Evolutionary conservation across 2,113 vertebrate species (phyloP).

Genomic region (Nanorana parkeri): DNA sequence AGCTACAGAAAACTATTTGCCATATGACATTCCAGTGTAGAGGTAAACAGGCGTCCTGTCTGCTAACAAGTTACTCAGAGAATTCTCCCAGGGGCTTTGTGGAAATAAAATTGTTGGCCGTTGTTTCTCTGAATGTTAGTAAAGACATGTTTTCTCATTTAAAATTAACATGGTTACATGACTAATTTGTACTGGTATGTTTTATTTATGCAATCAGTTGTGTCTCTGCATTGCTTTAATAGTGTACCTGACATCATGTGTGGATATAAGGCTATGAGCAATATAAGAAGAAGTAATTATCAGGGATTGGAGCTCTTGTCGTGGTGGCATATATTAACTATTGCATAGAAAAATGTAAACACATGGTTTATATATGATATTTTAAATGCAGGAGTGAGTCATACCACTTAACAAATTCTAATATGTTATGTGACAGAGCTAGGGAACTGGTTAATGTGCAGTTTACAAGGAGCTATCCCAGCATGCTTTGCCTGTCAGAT

Average conservation of each 20-base stretch:
- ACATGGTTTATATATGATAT: too few relatives aligned
- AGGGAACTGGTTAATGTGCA: too few relatives aligned
- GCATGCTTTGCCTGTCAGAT: too few relatives aligned
- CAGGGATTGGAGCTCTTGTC: neutral
- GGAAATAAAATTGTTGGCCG: conserved; percentile 16
- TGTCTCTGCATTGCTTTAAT: conserved; percentile 14
- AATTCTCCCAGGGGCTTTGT: conserved; percentile 16
- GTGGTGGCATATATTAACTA: too few relatives aligned
- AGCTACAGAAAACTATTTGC: too few relatives aligned
- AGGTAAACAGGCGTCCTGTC: too few relatives aligned
- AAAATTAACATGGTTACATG: neutral
- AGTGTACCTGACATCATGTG: conserved; percentile 7
- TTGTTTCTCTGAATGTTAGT: conserved; percentile 30
- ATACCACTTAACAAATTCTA: too few relatives aligned
- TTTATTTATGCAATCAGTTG: conserved; percentile 41
- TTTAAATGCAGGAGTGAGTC: too few relatives aligned
- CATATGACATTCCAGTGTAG: too few relatives aligned
- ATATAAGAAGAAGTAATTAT: conserved; percentile 18
- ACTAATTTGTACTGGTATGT: conserved; percentile 3
- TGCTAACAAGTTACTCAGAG: conserved; percentile 27
- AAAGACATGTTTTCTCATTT: conserved; percentile 1
- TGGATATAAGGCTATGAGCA: conserved; percentile 2
- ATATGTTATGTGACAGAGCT: too few relatives aligned
- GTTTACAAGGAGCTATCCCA: too few relatives aligned
- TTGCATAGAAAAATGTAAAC: too few relatives aligned